phyloP scores from a whole-genome alignment of 2,113 vertebrate species.

The Lycocorax pyrrhopterus region DNA sequence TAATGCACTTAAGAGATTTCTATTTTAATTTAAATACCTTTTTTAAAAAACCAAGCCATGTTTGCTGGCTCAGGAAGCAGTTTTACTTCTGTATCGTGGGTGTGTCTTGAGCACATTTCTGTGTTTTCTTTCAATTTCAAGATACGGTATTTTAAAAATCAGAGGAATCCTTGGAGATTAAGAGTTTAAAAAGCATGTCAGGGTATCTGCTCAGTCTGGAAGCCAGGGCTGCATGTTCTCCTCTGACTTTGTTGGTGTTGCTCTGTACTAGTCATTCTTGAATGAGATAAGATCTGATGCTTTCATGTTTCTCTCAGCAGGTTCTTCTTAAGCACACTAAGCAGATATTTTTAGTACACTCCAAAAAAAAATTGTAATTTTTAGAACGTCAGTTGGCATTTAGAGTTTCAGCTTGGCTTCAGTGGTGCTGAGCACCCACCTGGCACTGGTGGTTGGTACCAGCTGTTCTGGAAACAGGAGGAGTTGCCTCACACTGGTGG shows the following conservation, averaged over 20 bases:
- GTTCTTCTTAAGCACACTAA: background rate
- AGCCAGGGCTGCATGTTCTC: background rate
- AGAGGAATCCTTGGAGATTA: background rate
- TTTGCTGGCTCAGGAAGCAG: background rate
- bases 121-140: background rate
- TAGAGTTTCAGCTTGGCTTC: background rate
- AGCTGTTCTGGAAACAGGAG: background rate
- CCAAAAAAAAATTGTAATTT: background rate
- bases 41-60: fast-evolving
- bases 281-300: background rate
- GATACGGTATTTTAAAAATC: background rate
- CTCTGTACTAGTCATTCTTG: background rate
- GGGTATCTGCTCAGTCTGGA: background rate
- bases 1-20: background rate
- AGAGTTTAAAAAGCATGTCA: background rate
- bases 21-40: background rate
- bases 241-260: background rate
- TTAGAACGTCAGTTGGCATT: background rate
- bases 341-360: background rate
- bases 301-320: background rate
- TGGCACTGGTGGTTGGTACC: background rate
- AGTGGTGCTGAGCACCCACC: background rate
- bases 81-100: background rate
- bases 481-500: background rate
- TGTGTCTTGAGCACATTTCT: background rate